Base-by-base conservation (phyloP, 2,888 invertebrate species). In the Metopia argyrocephala region DNA sequence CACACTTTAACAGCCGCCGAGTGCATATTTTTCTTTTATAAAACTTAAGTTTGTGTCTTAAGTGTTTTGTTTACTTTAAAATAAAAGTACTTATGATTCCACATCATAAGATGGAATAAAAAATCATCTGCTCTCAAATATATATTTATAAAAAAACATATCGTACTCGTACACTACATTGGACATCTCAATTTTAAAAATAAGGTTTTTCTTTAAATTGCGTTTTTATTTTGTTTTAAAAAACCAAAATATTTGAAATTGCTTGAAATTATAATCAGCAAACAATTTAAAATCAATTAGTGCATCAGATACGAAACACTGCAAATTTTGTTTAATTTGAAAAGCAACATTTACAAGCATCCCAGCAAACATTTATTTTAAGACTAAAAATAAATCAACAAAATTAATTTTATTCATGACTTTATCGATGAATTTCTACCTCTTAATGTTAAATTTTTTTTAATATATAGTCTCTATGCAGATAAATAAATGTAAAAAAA, bases 281-380 rank as follows among this genome's bases (percentile, higher is more conserved):
- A 50, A 54, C 46, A 74, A 69, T 79, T 69, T 57, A 9, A 69
- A 69, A 74, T 65, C 74, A 74, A 74, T 79, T 74, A 69, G 69
- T 38, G 52, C 64, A 64, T 64, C 31, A 69, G 52, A 69, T 25
- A 57, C 25, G 20, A 38, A 38, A 15, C 46, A 59, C 38, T 31
- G 56, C 38, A 18, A 50, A 45, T 38, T 27, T 38, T 54, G 12
- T 46, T 38, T 9, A 12, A 9, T 31, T 59, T 31, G 25, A 3
- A 21, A 50, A 38, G 31, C 31, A 12, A 23, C 4, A 6, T 23
- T 56, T 23, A 20, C 5, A 21, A 23, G 23, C 38, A 23, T 20
- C 27, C 50, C 50, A 66, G 18, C 59, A 61, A 59, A 75, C 66
- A 66, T 48, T 64, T 6, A 52, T 38, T 15, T 38, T 12, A 6